These are phyloP conservation scores for Marmota monax DNA, from an alignment of 2,113 vertebrate genomes.

Conservation along the genomic window DNA sequence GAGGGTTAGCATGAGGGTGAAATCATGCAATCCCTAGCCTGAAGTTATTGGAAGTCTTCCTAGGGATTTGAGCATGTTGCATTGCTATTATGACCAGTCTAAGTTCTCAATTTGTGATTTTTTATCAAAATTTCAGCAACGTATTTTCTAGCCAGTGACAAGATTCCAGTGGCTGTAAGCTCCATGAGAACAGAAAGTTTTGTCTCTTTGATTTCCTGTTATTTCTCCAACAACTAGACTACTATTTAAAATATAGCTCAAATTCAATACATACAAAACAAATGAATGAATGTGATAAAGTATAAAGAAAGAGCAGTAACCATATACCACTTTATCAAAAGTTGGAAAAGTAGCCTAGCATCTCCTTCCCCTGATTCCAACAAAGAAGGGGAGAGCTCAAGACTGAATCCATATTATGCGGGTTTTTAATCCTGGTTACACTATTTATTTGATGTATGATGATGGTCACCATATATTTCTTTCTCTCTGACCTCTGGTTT, in stretches of 20 bases:
- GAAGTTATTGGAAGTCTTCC: neutral
- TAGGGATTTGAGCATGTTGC: neutral
- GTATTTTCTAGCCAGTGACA: neutral
- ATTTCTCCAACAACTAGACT: neutral
- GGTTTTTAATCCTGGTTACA: neutral
- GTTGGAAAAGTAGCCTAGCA: neutral
- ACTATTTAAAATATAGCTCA: neutral
- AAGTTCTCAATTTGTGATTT: neutral
- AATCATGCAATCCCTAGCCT: neutral
- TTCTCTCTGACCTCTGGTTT: neutral
- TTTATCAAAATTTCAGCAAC: neutral
- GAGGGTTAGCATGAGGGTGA: neutral
- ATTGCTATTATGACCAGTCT: neutral
- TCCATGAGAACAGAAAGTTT: neutral
- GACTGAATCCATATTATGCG: neutral
- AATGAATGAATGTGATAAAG: neutral
- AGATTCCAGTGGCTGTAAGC: neutral
- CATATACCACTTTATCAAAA: neutral
- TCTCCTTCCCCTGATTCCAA: neutral
- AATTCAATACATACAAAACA: neutral
- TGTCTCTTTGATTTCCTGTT: neutral
- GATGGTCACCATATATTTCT: neutral
- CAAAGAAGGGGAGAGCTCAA: neutral
- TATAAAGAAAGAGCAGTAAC: neutral
- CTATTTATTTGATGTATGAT: neutral